Base-by-base conservation (phyloP, 2,113 vertebrate species). In the Apteryx mantelli region DNA sequence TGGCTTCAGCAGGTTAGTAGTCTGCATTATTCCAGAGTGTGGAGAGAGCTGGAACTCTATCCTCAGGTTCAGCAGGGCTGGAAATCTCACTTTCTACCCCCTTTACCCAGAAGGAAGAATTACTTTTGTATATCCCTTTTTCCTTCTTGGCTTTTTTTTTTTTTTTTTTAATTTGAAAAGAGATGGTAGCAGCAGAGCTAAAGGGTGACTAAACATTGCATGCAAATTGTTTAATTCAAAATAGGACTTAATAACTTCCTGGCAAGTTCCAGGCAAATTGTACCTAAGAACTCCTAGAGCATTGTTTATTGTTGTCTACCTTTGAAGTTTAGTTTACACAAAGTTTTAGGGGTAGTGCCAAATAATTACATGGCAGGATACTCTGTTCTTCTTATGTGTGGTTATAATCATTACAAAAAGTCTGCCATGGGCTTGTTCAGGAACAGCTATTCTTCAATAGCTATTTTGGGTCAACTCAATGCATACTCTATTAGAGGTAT, bases 381-480 rank as follows among this genome's bases (percentile, higher is more conserved):
- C 84, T 92, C 88, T 89, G 69, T 86, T 94, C 75, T 89, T 85
- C 63, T 90, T 95, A 34, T 40, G 13, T 63, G 70, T 77, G 56
- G 61, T 64, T 90, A 68, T 13, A 84, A 88, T 78, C 1, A 48
- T 86, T 92, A 77, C 1, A 12, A 1, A 42, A 78, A 75, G 83
- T 76, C 64, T 82, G 26, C 76, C 26, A n/a, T 52, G n/a, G 48
- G 86, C 48, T 34, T 71, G 77, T 73, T 94, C 80, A 93, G 93
- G 48, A 93, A 66, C 71, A 93, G 61, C 83, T 95, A 40, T 93
- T 94, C 95, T 68, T 92, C 88, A 84, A 77, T 52, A 96, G 96
- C 94, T 97, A 97, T 97, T 97, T 95, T 94, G 80, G 91, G 88
- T 91, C 82, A 95, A 73, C 61, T 93, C 96, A 75, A 93, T 92